A percentile compares a stretch with the other conserved stretches of the same genome.
phyloP scores from a whole-genome alignment of 2,888 invertebrate species.

The Actias luna region DNA sequence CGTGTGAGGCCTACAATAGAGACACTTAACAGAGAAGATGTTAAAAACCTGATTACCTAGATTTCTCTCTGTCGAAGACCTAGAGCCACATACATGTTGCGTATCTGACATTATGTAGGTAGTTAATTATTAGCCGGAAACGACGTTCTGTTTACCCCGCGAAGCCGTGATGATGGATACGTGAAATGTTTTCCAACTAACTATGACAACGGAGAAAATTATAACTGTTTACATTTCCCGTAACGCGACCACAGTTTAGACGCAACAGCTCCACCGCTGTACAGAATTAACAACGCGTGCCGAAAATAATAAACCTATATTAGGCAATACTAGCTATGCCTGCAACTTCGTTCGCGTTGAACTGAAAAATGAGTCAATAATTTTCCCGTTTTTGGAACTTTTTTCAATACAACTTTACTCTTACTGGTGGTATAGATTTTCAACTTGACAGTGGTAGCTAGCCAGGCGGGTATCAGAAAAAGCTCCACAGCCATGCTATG shows the following conservation, averaged over 20 bases:
- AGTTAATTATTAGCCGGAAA: neutral
- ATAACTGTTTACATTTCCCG: conserved; percentile 12
- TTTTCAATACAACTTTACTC: no score
- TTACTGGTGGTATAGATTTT: no score
- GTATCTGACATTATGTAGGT: neutral
- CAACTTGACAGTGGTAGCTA: no score
- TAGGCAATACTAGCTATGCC: no score
- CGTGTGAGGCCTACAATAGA: no score
- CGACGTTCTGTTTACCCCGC: conserved; percentile 7
- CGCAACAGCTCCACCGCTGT: neutral
- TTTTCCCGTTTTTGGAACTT: no score
- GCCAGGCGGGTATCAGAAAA: no score
- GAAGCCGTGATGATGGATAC: conserved; percentile 10
- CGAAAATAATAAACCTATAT: neutral
- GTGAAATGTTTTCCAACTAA: neutral
- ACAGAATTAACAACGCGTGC: neutral
- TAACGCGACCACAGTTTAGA: neutral
- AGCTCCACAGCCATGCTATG: no score
- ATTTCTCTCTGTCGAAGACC: neutral
- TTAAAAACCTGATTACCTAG: neutral
- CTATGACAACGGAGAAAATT: neutral
- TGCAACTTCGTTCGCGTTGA: no score
- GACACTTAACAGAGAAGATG: neutral
- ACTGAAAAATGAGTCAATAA: no score
- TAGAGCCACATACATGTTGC: neutral